Percentiles rank a stretch among this genome's conserved stretches.
These are phyloP conservation scores for Pogonocichla stellata DNA, from an alignment of 2,113 vertebrate species.

Conservation along the genomic window DNA sequence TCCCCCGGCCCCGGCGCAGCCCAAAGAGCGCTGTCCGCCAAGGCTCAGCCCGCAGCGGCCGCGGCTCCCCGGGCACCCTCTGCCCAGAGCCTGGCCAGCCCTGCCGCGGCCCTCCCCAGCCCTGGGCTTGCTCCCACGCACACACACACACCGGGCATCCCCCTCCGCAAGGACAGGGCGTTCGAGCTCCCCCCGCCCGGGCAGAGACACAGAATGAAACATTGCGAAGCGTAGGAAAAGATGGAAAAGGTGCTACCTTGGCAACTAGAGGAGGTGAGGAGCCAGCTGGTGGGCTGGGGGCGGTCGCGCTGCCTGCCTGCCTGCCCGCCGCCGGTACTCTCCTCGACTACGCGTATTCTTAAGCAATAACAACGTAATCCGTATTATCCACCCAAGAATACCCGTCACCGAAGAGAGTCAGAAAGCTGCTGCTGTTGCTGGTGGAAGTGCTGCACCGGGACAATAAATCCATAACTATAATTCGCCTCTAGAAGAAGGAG, in stretches of 20 bases:
- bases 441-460: constrained; percentile 71
- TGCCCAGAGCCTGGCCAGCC: background rate
- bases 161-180: background rate
- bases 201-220: constrained; percentile 46
- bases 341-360: constrained; percentile 99
- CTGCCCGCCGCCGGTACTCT: constrained; percentile 95
- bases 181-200: constrained; percentile 21
- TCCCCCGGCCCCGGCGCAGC: background rate
- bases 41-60: background rate
- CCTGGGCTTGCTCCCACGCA: background rate
- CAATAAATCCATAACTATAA: constrained; percentile 85
- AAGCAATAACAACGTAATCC: constrained; percentile 99
- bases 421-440: constrained; percentile 71
- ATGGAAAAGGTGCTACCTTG: constrained; percentile 82
- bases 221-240: constrained; percentile 57
- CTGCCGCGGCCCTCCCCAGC: background rate
- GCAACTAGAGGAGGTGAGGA: constrained; percentile 74
- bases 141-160: background rate
- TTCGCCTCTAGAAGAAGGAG: constrained; percentile 73
- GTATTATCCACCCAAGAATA: constrained; percentile 99
- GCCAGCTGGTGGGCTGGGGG: constrained; percentile 73
- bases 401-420: constrained; percentile 99
- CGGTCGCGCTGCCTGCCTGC: constrained; percentile 73
- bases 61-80: background rate
- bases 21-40: background rate